Evolutionary conservation across 2,888 invertebrate genomes (phyloP), one percentile per base, ranked within the genome.

Genomic region (Ischnura elegans): DNA sequence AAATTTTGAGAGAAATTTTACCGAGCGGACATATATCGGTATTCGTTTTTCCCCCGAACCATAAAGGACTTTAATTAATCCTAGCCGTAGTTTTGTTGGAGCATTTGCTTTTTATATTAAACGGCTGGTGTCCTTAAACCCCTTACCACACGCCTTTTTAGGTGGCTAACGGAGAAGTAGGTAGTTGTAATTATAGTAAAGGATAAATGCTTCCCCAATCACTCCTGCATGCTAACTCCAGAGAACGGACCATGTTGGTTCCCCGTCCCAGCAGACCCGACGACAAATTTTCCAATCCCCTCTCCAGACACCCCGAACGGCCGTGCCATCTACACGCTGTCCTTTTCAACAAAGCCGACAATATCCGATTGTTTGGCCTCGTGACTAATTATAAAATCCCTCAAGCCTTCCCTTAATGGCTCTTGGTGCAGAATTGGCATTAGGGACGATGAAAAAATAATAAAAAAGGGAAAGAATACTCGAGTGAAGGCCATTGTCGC

Each of bases 301-400:
- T 25, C 61, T 5, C 5, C 61, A 19, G 61, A 16, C 76, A 13
- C 76, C 36, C 5, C 10, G 1, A 8, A n/a, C 36, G 36, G 6
- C 45, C 25, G 16, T 25, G n/a, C 85, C 46, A 25, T 86, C 86
- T 85, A 43, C 85, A 19, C 16, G 85, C 42, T 46, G 10, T 5
- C 45, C 46, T 46, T 46, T 42, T 21, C 43, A 85, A 45, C 42
- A 21, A 86, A 25, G n/a, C 46, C 25, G 86, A 25, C 86, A 86
- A 46, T 46, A 86, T 86, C 86, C 86, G 86, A 86, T 36, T 55
- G 87, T 61, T 76, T 42, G 55, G 51, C 87, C 87, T 46, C 87
- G 87, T 55, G 51, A 51, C 87, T 87, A 51, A 51, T 51, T 87
- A 87, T 42, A 42, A 87, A 76, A 76, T 76, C 76, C 76, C 55